Conservation (phyloP, 2,113 vertebrate genomes). For the Zosterops borbonicus region DNA sequence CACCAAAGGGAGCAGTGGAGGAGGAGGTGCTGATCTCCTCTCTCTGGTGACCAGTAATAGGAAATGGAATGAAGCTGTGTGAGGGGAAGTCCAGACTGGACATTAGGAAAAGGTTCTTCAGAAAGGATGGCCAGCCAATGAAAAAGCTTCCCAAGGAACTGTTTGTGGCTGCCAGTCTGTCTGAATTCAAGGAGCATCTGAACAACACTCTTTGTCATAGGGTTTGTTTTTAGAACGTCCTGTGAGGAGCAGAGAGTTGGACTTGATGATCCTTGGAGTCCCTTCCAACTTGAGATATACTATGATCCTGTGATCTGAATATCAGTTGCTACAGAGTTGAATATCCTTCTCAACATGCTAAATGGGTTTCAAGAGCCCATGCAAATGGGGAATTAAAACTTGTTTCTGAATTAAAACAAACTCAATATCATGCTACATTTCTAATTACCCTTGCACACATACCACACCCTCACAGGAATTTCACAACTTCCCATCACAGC, state of each 20-base stretch:
- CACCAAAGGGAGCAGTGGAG: not conserved
- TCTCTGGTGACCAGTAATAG: not conserved
- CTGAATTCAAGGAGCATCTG: not conserved
- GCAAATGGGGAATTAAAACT: not conserved
- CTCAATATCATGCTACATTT: not conserved
- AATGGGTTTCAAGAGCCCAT: accelerated
- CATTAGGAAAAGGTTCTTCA: not conserved
- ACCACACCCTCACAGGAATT: not conserved
- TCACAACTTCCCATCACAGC: not conserved
- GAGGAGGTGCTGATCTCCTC: not conserved
- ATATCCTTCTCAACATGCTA: not conserved
- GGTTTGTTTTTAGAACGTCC: not conserved
- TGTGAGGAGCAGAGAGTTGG: not conserved
- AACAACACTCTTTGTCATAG: not conserved
- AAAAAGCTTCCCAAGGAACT: not conserved
- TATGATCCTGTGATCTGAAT: not conserved
- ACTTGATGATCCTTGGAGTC: not conserved
- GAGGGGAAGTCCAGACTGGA: not conserved
- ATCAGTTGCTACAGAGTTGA: not conserved
- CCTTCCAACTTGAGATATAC: not conserved
- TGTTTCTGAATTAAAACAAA: not conserved
- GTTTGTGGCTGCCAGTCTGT: not conserved
- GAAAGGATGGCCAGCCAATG: not conserved
- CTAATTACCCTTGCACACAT: not conserved
- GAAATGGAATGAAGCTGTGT: not conserved